phyloP scores from a whole-genome alignment of 2,888 invertebrate species.

The Stomorhina lunata region DNA sequence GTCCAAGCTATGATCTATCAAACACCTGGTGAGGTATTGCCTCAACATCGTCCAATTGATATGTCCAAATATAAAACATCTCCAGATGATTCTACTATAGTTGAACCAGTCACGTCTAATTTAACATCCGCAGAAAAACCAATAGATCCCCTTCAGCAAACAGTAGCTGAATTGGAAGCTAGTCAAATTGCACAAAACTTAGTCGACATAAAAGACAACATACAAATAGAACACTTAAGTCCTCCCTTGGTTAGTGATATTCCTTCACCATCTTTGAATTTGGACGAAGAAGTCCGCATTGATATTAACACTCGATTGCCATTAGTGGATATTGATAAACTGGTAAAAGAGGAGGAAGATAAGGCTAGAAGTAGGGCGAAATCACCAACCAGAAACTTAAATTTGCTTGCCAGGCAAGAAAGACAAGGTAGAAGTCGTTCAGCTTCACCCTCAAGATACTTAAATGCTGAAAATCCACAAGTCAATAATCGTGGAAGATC shows the following conservation, averaged over 20 bases:
- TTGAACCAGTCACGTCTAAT: slow-evolving; percentile 22
- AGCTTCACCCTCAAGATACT: slow-evolving; percentile 45
- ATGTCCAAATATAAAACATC: slow-evolving; percentile 71
- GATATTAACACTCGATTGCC: slow-evolving; percentile 72
- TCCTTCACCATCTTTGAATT: slow-evolving; percentile 68
- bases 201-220: slow-evolving; percentile 74
- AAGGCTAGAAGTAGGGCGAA: slow-evolving; percentile 64
- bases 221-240: slow-evolving; percentile 72
- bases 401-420: not conserved
- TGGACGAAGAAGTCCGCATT: slow-evolving; percentile 73
- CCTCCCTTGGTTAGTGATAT: slow-evolving; percentile 74
- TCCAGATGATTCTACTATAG: slow-evolving; percentile 21
- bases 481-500: not conserved
- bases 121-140: not conserved
- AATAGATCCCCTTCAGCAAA: slow-evolving; percentile 69
- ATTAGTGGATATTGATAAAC: slow-evolving; percentile 71
- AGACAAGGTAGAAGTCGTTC: slow-evolving; percentile 20
- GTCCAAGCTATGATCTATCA: slow-evolving; percentile 59
- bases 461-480: not conserved
- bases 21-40: slow-evolving; percentile 67
- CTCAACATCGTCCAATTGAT: slow-evolving; percentile 77
- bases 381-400: slow-evolving; percentile 32
- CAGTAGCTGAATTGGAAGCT: slow-evolving; percentile 73
- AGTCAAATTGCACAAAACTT: slow-evolving; percentile 72
- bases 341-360: slow-evolving; percentile 70